These are phyloP conservation scores for Lasioglossum albipes DNA, from an alignment of 1,140 invertebrate genomes.

Conservation along the genomic window DNA sequence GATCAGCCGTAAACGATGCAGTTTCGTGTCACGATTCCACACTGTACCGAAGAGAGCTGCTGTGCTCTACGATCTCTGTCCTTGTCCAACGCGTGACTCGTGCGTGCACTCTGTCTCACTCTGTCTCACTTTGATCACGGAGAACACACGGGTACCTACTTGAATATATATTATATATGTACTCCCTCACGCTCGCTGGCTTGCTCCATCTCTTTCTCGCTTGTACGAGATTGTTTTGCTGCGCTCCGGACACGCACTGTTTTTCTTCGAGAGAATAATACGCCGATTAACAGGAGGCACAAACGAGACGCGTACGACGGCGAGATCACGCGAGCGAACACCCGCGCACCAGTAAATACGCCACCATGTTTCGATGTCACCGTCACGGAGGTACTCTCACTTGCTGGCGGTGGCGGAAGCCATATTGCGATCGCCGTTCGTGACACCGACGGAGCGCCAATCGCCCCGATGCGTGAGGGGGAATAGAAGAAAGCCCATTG, in stretches of 20 bases:
- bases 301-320: background rate
- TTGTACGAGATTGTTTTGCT: constrained; percentile 17
- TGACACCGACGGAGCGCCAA: constrained; percentile 64
- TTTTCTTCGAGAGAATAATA: background rate
- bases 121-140: background rate
- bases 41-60: background rate
- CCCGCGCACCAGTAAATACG: constrained; percentile 46
- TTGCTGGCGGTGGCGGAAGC: constrained; percentile 77
- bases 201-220: too few relatives aligned
- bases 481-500: constrained; percentile 46
- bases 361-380: constrained; percentile 62
- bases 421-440: constrained; percentile 76
- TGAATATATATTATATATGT: background rate
- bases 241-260: background rate
- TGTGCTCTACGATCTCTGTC: background rate
- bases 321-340: constrained; percentile 44
- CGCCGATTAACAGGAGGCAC: background rate
- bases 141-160: constrained; percentile 8
- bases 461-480: constrained; percentile 26
- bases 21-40: constrained; percentile 36
- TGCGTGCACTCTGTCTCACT: constrained; percentile 38
- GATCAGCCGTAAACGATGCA: background rate
- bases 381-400: constrained; percentile 71
- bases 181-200: background rate
- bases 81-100: constrained; percentile 25